Percentiles rank a stretch among this genome's conserved stretches.
phyloP scores from a whole-genome alignment of 2,797 vertebrate genomes.

The Gobio occitaniae region DNA sequence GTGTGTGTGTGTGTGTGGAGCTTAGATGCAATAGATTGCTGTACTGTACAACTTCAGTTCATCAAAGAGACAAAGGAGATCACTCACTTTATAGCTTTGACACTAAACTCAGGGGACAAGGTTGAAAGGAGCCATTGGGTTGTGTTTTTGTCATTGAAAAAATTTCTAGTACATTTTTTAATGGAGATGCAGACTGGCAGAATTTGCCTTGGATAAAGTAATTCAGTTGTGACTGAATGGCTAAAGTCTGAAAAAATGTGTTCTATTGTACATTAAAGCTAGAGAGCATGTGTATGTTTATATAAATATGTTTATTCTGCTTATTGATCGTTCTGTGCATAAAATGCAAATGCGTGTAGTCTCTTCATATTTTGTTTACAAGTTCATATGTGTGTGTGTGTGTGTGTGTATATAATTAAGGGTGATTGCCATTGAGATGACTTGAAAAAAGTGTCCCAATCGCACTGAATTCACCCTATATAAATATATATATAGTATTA shows the following conservation, averaged over 20 bases:
- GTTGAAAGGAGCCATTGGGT: background rate
- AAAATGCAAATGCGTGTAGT: background rate
- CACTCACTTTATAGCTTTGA: background rate
- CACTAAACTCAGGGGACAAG: slow-evolving; percentile 30
- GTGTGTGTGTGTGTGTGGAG: background rate
- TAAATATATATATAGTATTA: background rate
- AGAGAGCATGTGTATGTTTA: background rate
- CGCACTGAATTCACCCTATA: no score
- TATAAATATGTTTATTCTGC: background rate
- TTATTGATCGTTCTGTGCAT: background rate
- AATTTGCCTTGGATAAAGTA: background rate
- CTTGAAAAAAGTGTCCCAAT: no score
- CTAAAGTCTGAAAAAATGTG: background rate
- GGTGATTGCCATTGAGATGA: no score
- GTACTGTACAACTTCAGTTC: background rate
- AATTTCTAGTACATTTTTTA: background rate
- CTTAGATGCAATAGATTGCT: slow-evolving; percentile 2
- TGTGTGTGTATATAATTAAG: no score
- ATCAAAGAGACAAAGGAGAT: background rate
- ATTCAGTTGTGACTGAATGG: background rate
- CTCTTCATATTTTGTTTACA: background rate
- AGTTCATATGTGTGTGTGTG: no score
- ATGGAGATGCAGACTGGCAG: background rate
- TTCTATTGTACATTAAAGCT: slow-evolving; percentile 4
- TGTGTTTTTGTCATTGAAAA: background rate